phyloP scores from a whole-genome alignment of 2,888 invertebrate species.

The Dioctria rufipes region DNA sequence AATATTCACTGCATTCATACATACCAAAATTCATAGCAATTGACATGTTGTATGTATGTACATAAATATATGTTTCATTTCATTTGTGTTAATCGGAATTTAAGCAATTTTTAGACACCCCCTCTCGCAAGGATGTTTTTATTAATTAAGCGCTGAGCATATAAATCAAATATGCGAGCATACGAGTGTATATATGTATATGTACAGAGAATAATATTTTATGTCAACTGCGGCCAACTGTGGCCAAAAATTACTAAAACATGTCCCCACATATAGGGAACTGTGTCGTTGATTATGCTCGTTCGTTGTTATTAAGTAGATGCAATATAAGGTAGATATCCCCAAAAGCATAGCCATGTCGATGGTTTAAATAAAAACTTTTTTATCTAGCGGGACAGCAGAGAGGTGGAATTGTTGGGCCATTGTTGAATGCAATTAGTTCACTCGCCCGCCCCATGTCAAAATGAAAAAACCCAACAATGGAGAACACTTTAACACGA shows the following conservation, averaged over 20 bases:
- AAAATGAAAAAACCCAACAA: slow-evolving; percentile 12
- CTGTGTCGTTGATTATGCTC: neutral
- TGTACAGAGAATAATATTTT: neutral
- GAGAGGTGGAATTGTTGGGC: neutral
- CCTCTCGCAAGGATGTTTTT: neutral
- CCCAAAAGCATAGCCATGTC: slow-evolving; percentile 6
- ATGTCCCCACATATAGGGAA: neutral
- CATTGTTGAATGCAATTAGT: slow-evolving; percentile 25
- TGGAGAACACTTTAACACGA: neutral
- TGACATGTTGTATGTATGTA: no score
- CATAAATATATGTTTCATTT: no score
- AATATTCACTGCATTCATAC: no score
- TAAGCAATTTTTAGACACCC: neutral
- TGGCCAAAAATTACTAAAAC: slow-evolving; percentile 7
- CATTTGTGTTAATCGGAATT: neutral
- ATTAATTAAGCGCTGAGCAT: neutral
- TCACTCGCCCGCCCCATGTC: neutral
- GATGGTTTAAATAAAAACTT: slow-evolving; percentile 10
- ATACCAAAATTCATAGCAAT: no score
- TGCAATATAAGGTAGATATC: neutral
- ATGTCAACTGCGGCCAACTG: slow-evolving; percentile 22
- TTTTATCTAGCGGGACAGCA: neutral
- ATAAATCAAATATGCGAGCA: slow-evolving; percentile 7
- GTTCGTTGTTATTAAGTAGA: neutral
- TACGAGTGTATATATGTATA: neutral